Base-by-base conservation (phyloP, 1,140 invertebrate species). In the Drosophila sulfurigaster region DNA sequence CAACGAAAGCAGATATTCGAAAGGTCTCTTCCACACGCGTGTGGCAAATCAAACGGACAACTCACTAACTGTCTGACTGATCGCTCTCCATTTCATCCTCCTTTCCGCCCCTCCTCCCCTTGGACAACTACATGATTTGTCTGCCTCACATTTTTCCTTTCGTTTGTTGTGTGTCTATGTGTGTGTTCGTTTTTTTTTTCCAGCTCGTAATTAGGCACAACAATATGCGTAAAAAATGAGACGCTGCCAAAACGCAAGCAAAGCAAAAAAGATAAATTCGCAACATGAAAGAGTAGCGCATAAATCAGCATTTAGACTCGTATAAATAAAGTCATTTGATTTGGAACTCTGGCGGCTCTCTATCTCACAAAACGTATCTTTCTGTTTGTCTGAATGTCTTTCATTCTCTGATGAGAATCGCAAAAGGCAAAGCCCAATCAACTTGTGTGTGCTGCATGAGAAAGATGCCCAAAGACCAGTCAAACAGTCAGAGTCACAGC, bases 301-400 rank as follows among this genome's bases (percentile, higher is more conserved):
- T 83, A 87, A 87, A 88, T 87, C 83, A 87, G 75, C 81, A 89
- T 73, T 70, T 76, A 59, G 13, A 48, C 46, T 48, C 46, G 15
- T 78, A 83, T 87, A 83, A 87, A 89, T 87, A 83, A 78, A 87
- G 77, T 83, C 80, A 83, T 88, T 80, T 78, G 77, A 88, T 83
- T 83, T 81, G 78, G 71, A 69, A 80, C 70, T 77, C 35, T 13
- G 30, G 15, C 58, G 32, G 32, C 58, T 15, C 15, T 54, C 43
- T 20, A 41, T 16, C 46, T 28, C n/a, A 57, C 28, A 43, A 35
- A 7, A 51, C 8, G 35, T 49, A 58, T 43, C 28, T 15, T 11
- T 11, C 15, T 46, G 10, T 68, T 46, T 56, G 11, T 56, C 11
- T n/a, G n/a, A 38, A 13, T 28, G 20, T 56, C 25, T 56, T 8